Evolutionary conservation across 2,888 invertebrate species (phyloP), one percentile per base, ranked within the genome.

Genomic region (Phania funesta): DNA sequence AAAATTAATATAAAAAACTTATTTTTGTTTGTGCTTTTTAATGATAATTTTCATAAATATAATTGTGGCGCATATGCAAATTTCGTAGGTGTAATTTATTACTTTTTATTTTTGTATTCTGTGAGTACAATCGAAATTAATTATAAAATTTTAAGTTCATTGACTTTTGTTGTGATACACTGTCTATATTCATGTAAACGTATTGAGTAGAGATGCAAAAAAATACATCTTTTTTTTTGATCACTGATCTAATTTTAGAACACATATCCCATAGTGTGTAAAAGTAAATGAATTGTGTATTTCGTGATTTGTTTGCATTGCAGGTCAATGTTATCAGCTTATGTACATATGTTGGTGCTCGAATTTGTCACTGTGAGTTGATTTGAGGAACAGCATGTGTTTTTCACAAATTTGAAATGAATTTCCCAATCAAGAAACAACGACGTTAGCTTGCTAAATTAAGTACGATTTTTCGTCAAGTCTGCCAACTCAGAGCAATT

Each of bases 301-400:
- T 8, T n/a, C 22, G 35, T 18, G 26, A 24, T 38, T 29, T 52
- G 35, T 48, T 52, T 7, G 35, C 7, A 13, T 60, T 68, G 62
- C 81, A 68, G 81, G 77, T 81, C 81, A 81, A 81, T 81, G 81
- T 77, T 81, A 81, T 56, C 32, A 41, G 32, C 24, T 48, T 26
- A n/a, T 24, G 16, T 22, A 38, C 13, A n/a, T 18, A 4, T 16
- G 3, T 38, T 9, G 11, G n/a, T n/a, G 3, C 7, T 13, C 2
- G 11, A 2, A 2, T 35, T 2, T 35, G 13, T 26, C 11, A 9
- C 35, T 35, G 35, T 11, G 35, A 35, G 35, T 35, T 35, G 1
- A 35, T 35, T 35, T 35, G 3, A 35, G 26, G 6, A 26, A 6
- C 26, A 26, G 26, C 26, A 26, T 26, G 26, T 26, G 26, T 26